Evolutionary conservation across 2,797 vertebrate genomes (phyloP).

Genomic region (Dallia pectoralis): DNA sequence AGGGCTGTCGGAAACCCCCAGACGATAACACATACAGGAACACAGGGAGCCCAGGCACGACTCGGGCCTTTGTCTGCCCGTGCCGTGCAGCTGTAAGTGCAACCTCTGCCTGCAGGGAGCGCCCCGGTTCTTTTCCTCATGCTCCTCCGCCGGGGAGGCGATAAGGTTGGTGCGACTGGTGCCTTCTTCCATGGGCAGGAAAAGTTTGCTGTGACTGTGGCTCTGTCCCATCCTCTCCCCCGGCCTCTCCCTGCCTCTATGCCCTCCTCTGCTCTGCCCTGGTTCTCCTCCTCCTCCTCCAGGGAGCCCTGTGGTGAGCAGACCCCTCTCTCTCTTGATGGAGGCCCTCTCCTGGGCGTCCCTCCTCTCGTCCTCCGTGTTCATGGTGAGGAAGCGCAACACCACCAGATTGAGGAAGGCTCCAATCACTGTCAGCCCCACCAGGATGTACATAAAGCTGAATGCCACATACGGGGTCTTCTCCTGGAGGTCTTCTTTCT

Average conservation of each 20-base stretch:
- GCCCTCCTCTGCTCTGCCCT: conserved; percentile 35
- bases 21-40: conserved; percentile 82
- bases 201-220: conserved; percentile 76
- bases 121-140: conserved; percentile 35
- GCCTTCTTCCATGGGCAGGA: conserved; percentile 81
- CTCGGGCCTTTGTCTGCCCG: conserved; percentile 53
- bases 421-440: conserved; percentile 92
- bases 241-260: conserved; percentile 53
- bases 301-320: conserved; percentile 52
- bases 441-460: conserved; percentile 97
- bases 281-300: conserved; percentile 12
- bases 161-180: conserved; percentile 88
- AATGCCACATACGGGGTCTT: conserved; percentile 92
- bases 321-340: conserved; percentile 74
- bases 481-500: conserved; percentile 92
- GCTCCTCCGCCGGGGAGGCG: conserved; percentile 72
- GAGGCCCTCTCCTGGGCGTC: conserved; percentile 83
- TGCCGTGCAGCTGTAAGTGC: conserved; percentile 54
- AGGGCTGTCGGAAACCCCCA: conserved; percentile 76
- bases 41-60: conserved; percentile 81
- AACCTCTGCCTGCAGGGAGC: conserved; percentile 62
- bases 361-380: conserved; percentile 82
- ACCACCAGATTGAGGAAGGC: conserved; percentile 97
- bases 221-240: conserved; percentile 63
- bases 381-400: conserved; percentile 92